A percentile compares a stretch with the other conserved stretches of the same genome.
Evolutionary conservation across 2,888 invertebrate species (phyloP).

Genomic region (Stenichneumon culpator): DNA sequence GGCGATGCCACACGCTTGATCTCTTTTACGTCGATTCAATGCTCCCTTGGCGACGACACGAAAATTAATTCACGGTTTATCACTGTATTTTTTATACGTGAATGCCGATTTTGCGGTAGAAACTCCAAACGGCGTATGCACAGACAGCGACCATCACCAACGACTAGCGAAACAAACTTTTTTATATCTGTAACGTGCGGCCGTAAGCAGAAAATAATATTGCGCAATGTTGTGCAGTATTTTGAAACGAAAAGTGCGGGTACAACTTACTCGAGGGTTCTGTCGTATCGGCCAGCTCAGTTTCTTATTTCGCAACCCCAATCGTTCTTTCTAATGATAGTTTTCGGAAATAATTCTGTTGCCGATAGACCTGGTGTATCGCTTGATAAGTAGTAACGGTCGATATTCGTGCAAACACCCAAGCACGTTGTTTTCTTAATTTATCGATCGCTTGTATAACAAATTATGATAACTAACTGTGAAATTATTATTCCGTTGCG

Average conservation of each 20-base stretch:
- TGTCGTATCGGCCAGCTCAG: neutral
- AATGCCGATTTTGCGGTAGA: neutral
- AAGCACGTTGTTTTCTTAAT: neutral
- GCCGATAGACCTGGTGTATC: neutral
- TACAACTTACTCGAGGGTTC: neutral
- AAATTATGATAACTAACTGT: too few species aligned
- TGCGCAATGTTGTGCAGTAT: slow-evolving; percentile 46
- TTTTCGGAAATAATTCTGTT: neutral
- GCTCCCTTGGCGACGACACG: neutral
- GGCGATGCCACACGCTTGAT: slow-evolving; percentile 39
- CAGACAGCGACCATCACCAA: slow-evolving; percentile 27
- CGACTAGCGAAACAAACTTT: neutral
- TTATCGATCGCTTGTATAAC: neutral
- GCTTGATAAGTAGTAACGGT: neutral
- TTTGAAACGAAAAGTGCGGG: slow-evolving; percentile 16
- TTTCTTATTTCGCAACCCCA: neutral
- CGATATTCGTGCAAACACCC: neutral
- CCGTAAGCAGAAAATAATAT: neutral
- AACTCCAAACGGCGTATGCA: slow-evolving; percentile 4
- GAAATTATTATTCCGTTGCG: neutral
- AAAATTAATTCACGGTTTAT: neutral
- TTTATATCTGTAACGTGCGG: too few species aligned
- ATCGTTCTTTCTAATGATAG: neutral
- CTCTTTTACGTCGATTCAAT: neutral
- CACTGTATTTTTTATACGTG: slow-evolving; percentile 16